These are phyloP conservation scores for Beroe ovata DNA, from an alignment of 37 sponge, comb jelly and placozoan genomes.

Conservation along the genomic window DNA sequence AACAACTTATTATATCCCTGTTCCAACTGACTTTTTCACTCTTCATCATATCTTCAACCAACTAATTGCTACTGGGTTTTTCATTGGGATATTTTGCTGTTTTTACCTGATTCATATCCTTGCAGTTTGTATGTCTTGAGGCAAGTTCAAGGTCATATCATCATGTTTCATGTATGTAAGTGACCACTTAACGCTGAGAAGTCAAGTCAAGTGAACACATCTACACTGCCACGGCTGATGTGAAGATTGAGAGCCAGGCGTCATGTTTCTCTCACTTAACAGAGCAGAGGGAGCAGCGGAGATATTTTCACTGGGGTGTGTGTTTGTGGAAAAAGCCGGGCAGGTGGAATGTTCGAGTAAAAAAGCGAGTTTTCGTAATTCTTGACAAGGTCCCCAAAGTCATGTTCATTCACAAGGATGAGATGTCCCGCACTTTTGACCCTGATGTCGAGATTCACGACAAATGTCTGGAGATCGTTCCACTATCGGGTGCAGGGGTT, in stretches of 20 bases:
- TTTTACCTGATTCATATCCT: no score
- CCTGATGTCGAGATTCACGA: neutral
- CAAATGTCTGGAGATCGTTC: neutral
- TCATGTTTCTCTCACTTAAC: neutral
- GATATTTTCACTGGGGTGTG: constrained; percentile 18
- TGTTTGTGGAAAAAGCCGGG: neutral
- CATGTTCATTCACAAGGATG: constrained; percentile 6
- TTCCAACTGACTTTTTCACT: neutral
- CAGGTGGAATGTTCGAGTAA: neutral
- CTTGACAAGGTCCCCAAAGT: neutral
- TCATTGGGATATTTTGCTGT: no score
- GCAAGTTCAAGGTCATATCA: no score
- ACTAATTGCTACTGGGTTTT: no score
- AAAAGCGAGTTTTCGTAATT: neutral
- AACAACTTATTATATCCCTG: neutral
- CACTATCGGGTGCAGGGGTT: neutral
- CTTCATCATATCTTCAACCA: no score
- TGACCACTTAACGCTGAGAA: no score
- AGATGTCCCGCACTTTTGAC: neutral
- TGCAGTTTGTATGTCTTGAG: no score
- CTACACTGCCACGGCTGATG: no score
- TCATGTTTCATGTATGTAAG: no score
- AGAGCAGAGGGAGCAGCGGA: constrained; percentile 9
- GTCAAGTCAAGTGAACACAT: no score
- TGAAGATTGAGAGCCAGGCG: neutral